These are phyloP conservation scores for Cetonia aurata DNA, from an alignment of 2,888 invertebrate genomes.

Conservation along the genomic window DNA sequence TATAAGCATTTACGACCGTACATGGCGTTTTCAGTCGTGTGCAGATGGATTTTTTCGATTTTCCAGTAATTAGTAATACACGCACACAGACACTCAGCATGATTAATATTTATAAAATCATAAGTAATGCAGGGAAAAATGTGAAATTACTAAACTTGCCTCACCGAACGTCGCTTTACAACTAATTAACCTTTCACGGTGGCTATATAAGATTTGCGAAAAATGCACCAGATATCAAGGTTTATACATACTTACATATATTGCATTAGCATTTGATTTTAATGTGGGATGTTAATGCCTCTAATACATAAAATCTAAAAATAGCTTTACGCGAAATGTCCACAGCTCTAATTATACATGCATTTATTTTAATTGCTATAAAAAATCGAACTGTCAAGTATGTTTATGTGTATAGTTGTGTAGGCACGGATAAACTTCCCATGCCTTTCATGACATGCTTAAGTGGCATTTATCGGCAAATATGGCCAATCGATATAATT, in stretches of 20 bases:
- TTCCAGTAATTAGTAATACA: constrained; percentile 27
- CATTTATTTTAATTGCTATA: constrained; percentile 9
- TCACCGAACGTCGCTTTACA: constrained; percentile 6
- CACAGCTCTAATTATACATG: constrained; percentile 25
- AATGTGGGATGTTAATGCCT: constrained; percentile 32
- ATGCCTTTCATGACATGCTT: constrained; percentile 8
- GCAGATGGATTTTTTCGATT: constrained; percentile 8
- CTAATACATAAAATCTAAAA: constrained; percentile 12
- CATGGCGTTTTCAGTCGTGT: constrained; percentile 28
- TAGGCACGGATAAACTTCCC: constrained; percentile 4
- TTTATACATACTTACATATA: constrained; percentile 1
- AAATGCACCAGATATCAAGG: constrained; percentile 12
- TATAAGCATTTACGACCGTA: constrained; percentile 18
- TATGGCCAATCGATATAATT: too few relatives aligned
- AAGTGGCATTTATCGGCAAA: neutral
- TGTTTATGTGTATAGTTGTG: neutral
- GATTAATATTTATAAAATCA: constrained; percentile 23
- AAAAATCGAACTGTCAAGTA: neutral
- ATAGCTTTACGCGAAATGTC: constrained; percentile 19
- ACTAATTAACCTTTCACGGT: constrained; percentile 25
- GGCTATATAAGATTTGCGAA: constrained; percentile 20
- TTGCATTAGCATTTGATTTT: constrained; percentile 26
- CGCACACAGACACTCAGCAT: neutral
- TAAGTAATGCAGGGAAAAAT: constrained; percentile 25
- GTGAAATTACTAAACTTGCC: constrained; percentile 29